Percentiles rank a stretch among this genome's conserved stretches.
Conservation (phyloP, 1,140 invertebrate species). For the Rhopalosiphum padi region DNA sequence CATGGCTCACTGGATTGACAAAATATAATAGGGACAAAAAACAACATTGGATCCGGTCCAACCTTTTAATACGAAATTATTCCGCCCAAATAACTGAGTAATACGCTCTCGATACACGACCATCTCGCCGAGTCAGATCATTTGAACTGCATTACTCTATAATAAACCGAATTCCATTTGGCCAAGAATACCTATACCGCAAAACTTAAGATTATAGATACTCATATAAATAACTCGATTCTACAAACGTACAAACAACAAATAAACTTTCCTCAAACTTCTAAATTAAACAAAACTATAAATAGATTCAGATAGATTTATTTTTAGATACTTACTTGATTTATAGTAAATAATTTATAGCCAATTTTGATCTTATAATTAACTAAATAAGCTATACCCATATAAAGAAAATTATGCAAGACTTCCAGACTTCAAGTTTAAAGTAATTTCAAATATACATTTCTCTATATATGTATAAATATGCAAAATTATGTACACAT, state of each 20-base stretch:
- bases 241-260: neutral
- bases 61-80: slow-evolving; percentile 57
- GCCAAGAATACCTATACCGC: neutral
- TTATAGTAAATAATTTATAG: neutral
- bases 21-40: slow-evolving; percentile 53
- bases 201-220: neutral
- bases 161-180: slow-evolving; percentile 35
- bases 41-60: slow-evolving; percentile 58
- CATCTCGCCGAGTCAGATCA: slow-evolving; percentile 41
- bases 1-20: slow-evolving; percentile 53
- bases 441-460: neutral
- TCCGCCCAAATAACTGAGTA: slow-evolving; percentile 50
- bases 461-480: neutral
- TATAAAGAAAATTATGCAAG: neutral
- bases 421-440: neutral
- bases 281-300: neutral
- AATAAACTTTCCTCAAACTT: neutral
- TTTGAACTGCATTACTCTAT: neutral
- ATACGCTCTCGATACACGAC: slow-evolving; percentile 43
- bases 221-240: slow-evolving; percentile 1
- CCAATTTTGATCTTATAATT: neutral
- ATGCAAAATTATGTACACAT: neutral
- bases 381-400: neutral
- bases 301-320: neutral
- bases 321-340: neutral